Conservation (phyloP, 2,888 invertebrate species). For the Rhogogaster chlorosoma region DNA sequence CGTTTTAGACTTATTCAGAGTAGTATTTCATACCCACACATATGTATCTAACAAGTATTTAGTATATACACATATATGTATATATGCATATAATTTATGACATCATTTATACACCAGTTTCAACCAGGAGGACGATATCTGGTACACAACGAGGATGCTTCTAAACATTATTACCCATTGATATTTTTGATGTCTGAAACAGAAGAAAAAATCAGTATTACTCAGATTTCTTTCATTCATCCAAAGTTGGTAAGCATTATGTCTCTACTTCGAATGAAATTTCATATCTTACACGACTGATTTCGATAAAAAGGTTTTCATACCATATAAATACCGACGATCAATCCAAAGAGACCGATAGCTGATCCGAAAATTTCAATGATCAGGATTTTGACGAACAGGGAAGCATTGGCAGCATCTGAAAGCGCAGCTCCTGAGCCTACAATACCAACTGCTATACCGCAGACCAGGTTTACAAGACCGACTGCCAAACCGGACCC, state of each 20-base stretch:
- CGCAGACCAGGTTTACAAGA: constrained; percentile 97
- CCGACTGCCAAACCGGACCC: constrained; percentile 98
- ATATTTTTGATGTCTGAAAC: constrained; percentile 85
- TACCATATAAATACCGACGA: constrained; percentile 97
- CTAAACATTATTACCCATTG: constrained; percentile 85
- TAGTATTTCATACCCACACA: constrained; percentile 23
- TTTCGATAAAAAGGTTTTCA: constrained; percentile 58
- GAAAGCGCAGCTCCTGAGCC: constrained; percentile 98
- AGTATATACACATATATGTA: not conserved
- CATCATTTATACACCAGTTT: constrained; percentile 37
- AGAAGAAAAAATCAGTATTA: constrained; percentile 42
- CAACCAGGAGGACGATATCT: not conserved
- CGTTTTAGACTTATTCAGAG: constrained; percentile 21
- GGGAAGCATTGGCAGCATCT: constrained; percentile 97
- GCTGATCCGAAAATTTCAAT: constrained; percentile 99
- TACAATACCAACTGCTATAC: constrained; percentile 98
- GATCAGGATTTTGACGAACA: constrained; percentile 99
- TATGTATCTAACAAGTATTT: constrained; percentile 14
- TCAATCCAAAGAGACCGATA: constrained; percentile 98
- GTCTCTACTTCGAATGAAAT: too few species aligned
- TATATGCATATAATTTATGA: constrained; percentile 21
- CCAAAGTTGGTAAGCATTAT: too few species aligned
- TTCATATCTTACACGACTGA: too few species aligned
- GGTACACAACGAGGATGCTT: not conserved
- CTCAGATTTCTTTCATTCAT: not conserved